These are phyloP conservation scores for Lepetodrilus schrolli DNA, from an alignment of 2,888 invertebrate genomes.

Conservation along the genomic window DNA sequence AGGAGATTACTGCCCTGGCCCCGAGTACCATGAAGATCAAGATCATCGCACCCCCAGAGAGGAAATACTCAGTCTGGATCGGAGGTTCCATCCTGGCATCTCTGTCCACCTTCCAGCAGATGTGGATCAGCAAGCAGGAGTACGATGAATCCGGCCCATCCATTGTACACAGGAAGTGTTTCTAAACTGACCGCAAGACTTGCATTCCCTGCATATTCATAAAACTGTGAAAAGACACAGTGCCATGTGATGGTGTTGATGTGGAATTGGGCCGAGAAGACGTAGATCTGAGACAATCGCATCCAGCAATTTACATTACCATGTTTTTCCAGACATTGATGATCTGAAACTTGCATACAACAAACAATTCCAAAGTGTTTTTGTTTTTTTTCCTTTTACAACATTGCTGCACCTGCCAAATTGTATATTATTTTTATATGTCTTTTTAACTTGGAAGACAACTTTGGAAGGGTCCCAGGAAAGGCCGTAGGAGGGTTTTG, in stretches of 20 bases:
- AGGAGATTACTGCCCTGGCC: slow-evolving; percentile 58
- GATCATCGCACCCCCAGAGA: slow-evolving; percentile 55
- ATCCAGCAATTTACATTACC: slow-evolving; percentile 2
- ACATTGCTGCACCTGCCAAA: neutral
- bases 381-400: slow-evolving; percentile 25
- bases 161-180: slow-evolving; percentile 97
- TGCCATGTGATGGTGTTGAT: too few species aligned
- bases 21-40: slow-evolving; percentile 60
- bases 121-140: slow-evolving; percentile 75
- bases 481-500: slow-evolving; percentile 10
- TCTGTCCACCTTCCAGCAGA: slow-evolving; percentile 81
- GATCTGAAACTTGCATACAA: slow-evolving; percentile 14
- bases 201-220: neutral
- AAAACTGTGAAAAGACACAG: too few species aligned
- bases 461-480: slow-evolving; percentile 1
- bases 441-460: slow-evolving; percentile 15
- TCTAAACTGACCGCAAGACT: slow-evolving; percentile 79
- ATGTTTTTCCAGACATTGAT: too few species aligned
- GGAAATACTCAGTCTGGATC: slow-evolving; percentile 77
- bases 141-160: slow-evolving; percentile 96
- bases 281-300: slow-evolving; percentile 16
- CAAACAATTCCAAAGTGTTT: slow-evolving; percentile 14
- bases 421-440: slow-evolving; percentile 25
- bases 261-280: too few species aligned
- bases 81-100: slow-evolving; percentile 67